Percentiles rank a stretch among this genome's conserved stretches.
Evolutionary conservation across 2,797 vertebrate species (phyloP).

Genomic region (Propithecus perrieri): DNA sequence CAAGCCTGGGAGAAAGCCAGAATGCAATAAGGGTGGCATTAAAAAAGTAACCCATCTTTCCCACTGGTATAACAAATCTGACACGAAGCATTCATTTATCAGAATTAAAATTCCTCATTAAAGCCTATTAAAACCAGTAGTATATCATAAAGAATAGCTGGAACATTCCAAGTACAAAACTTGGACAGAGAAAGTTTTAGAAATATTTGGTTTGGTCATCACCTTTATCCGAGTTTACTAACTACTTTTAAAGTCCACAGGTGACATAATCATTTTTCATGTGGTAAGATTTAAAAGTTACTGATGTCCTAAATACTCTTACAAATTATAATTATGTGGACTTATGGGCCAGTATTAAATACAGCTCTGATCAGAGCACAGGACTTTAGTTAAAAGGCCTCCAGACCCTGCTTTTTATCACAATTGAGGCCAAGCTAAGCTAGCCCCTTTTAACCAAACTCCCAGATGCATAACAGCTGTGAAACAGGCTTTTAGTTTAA

Average conservation of each 20-base stretch:
- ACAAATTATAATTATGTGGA: constrained; percentile 71
- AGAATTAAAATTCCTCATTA: constrained; percentile 54
- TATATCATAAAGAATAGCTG: background rate
- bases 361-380: constrained; percentile 52
- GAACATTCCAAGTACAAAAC: background rate
- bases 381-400: constrained; percentile 63
- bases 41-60: constrained; percentile 30
- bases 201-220: constrained; percentile 35
- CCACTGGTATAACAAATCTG: background rate
- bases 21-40: constrained; percentile 15
- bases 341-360: constrained; percentile 68
- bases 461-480: constrained; percentile 78
- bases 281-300: constrained; percentile 66
- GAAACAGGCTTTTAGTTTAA: constrained; percentile 66
- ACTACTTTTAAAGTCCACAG: constrained; percentile 56
- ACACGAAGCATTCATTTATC: constrained; percentile 32
- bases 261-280: constrained; percentile 74
- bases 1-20: constrained; percentile 82
- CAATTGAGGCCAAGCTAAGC: constrained; percentile 62
- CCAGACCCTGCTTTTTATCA: constrained; percentile 70
- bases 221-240: constrained; percentile 48
- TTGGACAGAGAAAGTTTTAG: constrained; percentile 34
- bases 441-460: constrained; percentile 71
- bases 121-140: constrained; percentile 13
- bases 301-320: constrained; percentile 65